Conservation (phyloP, 2,888 invertebrate species). For the Leistus spinibarbis region DNA sequence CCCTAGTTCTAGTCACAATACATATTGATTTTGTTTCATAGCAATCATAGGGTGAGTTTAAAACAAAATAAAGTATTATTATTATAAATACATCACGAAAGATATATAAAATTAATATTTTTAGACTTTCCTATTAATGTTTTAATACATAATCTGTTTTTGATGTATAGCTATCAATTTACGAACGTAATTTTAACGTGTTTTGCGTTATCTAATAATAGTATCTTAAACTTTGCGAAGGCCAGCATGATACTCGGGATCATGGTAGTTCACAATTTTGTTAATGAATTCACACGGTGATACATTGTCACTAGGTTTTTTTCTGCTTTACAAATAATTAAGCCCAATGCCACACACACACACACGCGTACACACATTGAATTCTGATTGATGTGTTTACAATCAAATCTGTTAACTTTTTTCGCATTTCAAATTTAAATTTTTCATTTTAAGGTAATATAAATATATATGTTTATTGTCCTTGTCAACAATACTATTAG, state of each 20-base stretch:
- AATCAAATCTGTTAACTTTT: slow-evolving; percentile 4
- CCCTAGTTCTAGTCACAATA: too few relatives aligned
- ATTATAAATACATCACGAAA: too few relatives aligned
- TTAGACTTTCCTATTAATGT: too few relatives aligned
- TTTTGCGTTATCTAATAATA: slow-evolving; percentile 22
- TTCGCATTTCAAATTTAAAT: not conserved
- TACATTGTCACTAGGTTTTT: slow-evolving; percentile 13
- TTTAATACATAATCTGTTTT: too few relatives aligned
- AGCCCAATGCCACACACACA: slow-evolving; percentile 10
- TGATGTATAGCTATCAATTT: too few relatives aligned
- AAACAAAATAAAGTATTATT: too few relatives aligned
- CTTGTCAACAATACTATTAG: not conserved
- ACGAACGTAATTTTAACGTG: not conserved
- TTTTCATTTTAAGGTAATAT: not conserved
- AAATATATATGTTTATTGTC: too few relatives aligned
- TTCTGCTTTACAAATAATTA: slow-evolving; percentile 10
- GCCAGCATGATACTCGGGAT: slow-evolving; percentile 5
- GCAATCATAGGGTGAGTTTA: too few relatives aligned
- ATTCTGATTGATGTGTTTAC: slow-evolving; percentile 25
- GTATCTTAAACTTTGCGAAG: slow-evolving; percentile 12
- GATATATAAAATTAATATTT: too few relatives aligned
- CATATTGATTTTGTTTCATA: too few relatives aligned
- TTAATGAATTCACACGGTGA: slow-evolving; percentile 24
- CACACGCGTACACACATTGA: slow-evolving; percentile 19
- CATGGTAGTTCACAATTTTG: slow-evolving; percentile 13